phyloP scores from a whole-genome alignment of 2,113 vertebrate species.

The Rhynchopsitta pachyrhyncha region DNA sequence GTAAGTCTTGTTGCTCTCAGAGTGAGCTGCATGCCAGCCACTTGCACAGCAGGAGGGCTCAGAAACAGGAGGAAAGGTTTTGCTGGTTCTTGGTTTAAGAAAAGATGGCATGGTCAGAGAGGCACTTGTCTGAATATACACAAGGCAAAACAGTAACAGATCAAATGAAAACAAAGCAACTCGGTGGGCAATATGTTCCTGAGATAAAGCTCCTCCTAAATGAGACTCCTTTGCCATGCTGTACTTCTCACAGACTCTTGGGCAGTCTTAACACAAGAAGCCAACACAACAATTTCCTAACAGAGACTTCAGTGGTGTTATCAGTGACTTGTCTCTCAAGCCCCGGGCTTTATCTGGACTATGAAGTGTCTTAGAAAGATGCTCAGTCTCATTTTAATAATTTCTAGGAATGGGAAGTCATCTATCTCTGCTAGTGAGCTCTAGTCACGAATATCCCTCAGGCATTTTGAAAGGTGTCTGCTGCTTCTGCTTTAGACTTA shows the following conservation, averaged over 20 bases:
- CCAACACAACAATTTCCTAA: not conserved
- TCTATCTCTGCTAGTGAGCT: not conserved
- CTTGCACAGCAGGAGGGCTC: not conserved
- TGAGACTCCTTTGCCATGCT: not conserved
- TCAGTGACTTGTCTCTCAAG: not conserved
- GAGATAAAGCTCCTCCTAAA: not conserved
- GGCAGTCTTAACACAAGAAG: not conserved
- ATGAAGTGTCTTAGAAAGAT: not conserved
- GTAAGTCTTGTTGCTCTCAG: not conserved
- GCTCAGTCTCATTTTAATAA: not conserved
- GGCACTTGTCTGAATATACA: not conserved
- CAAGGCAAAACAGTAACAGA: not conserved
- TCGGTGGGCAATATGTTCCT: not conserved
- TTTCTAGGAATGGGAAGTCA: not conserved
- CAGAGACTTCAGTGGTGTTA: not conserved
- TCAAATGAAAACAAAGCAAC: not conserved
- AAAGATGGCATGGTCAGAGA: not conserved
- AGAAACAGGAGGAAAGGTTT: not conserved
- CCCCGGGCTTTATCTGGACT: not conserved
- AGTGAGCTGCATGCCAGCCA: rapidly evolving
- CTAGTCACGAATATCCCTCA: not conserved
- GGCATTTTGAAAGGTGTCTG: not conserved
- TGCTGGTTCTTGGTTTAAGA: not conserved
- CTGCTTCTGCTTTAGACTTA: not conserved
- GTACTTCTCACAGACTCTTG: not conserved